Conservation (phyloP, 2,797 vertebrate genomes). For the Loris lydekkerianus region DNA sequence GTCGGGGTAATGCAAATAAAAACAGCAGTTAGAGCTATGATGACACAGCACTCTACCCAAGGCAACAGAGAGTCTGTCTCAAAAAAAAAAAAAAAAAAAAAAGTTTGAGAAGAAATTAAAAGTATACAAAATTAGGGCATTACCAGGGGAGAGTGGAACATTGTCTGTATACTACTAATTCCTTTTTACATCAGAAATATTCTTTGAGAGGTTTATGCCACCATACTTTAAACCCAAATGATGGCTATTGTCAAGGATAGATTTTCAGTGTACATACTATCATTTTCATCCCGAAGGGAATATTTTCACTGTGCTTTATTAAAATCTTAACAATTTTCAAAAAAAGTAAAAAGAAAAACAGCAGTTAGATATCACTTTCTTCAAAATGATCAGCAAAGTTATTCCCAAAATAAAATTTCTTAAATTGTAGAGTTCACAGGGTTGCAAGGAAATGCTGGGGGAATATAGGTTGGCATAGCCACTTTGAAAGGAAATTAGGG, state of each 20-base stretch:
- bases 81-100: no score
- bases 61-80: no score
- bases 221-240: constrained; percentile 10
- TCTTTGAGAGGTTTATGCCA: not conserved
- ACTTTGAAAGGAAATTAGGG: not conserved
- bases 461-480: not conserved
- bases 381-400: not conserved
- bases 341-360: no score
- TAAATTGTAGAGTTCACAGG: not conserved
- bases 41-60: no score
- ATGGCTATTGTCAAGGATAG: not conserved
- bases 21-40: not conserved
- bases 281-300: constrained; percentile 3
- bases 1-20: not conserved
- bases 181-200: constrained; percentile 25
- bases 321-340: constrained; percentile 18
- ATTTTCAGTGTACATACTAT: constrained; percentile 40
- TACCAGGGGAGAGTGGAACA: not conserved
- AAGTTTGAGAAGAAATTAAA: constrained; percentile 51
- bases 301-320: constrained; percentile 33
- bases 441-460: not conserved
- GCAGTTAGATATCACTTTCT: not conserved
- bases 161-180: not conserved
- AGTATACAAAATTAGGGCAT: not conserved
- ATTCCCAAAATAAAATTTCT: constrained; percentile 33